Evolutionary conservation across 2,797 vertebrate genomes (phyloP).

Genomic region (Pseudochaenichthys georgianus): DNA sequence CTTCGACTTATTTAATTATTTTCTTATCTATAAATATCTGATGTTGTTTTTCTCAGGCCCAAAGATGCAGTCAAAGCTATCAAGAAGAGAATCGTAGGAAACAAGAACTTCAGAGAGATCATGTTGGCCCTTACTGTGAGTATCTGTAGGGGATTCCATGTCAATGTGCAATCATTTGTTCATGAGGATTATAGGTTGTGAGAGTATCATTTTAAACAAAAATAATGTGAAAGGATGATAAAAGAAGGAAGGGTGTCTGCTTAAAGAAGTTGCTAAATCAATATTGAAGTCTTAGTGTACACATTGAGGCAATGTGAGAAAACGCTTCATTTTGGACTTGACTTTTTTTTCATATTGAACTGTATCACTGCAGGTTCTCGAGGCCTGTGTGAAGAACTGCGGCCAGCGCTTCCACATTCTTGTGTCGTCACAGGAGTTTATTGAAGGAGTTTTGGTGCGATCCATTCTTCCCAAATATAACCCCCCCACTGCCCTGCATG

Average conservation of each 20-base stretch:
- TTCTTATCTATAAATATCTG: neutral
- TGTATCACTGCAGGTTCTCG: conserved; percentile 87
- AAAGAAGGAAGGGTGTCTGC: neutral
- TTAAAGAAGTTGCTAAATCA: conserved; percentile 11
- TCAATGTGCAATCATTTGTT: neutral
- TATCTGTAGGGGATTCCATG: conserved; percentile 17
- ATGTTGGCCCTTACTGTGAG: conserved; percentile 93
- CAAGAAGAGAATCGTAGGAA: conserved; percentile 94
- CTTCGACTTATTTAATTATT: neutral
- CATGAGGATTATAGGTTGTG: neutral
- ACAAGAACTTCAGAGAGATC: conserved; percentile 97
- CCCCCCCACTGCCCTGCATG: conserved; percentile 91
- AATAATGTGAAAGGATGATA: neutral
- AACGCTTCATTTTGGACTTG: neutral
- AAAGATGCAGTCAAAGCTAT: conserved; percentile 95
- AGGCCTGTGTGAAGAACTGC: conserved; percentile 98
- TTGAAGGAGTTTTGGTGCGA: conserved; percentile 94
- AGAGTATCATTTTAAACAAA: neutral
- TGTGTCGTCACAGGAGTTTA: conserved; percentile 93
- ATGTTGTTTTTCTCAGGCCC: conserved; percentile 83
- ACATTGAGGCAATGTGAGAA: neutral
- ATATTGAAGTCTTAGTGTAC: neutral
- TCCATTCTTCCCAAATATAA: conserved; percentile 96
- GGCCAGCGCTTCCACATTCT: conserved; percentile 94
- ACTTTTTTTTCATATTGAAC: neutral